Evolutionary conservation across 2,888 invertebrate genomes (phyloP), one percentile per base, ranked within the genome.

Genomic region (Sceliomorpha sp.): DNA sequence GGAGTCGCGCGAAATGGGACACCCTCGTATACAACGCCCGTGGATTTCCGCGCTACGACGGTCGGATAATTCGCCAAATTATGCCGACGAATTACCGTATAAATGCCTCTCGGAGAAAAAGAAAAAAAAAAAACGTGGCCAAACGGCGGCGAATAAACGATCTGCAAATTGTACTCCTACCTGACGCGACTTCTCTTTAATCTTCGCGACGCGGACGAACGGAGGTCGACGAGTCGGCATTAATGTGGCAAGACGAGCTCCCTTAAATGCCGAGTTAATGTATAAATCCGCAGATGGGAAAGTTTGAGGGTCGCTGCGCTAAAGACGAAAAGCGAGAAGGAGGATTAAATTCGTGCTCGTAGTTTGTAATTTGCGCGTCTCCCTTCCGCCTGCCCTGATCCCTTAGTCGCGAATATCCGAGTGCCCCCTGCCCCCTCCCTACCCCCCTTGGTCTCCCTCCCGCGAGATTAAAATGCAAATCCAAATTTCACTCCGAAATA

Each of bases 391-490:
- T n/a, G n/a, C n/a, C n/a, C n/a, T n/a, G n/a, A n/a, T n/a, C n/a
- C n/a, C n/a, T n/a, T n/a, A n/a, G n/a, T n/a, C n/a, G n/a, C n/a
- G n/a, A n/a, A n/a, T n/a, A n/a, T n/a, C n/a, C n/a, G n/a, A n/a
- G n/a, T n/a, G n/a, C 58, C 51, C 12, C 40, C 34, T n/a, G 20
- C 24, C 6, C 39, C 13, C 37, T 13, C 36, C 36, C 37, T 34
- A 9, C 5, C 2, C 10, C 12, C 3, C 24, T 10, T 10, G 24
- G 9, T 17, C n/a, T 37, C 37, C 47, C 62, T 64, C 53, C 31
- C 39, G 39, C 50, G 59, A 79, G 79, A 84, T 84, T 83, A 84
- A 84, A 84, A 83, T 85, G 84, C 82, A 85, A 84, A 85, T 83
- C 76, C 77, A 76, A 79, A 80, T 80, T 78, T 80, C 74, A 62